phyloP scores from a whole-genome alignment of 2,113 vertebrate genomes.

The Meriones unguiculatus region DNA sequence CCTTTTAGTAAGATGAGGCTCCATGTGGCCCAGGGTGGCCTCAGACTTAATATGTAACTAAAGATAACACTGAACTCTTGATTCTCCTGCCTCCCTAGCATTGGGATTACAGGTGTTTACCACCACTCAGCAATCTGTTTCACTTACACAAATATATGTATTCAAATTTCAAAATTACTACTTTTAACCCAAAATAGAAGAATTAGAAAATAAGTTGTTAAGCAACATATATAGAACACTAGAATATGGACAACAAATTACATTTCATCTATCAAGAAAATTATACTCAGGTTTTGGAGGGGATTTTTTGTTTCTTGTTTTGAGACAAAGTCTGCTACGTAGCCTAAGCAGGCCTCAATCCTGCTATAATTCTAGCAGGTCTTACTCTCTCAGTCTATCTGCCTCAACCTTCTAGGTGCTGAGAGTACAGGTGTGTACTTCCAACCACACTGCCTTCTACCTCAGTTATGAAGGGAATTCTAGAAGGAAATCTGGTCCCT shows the following conservation, averaged over 20 bases:
- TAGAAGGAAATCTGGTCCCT: conserved; percentile 35
- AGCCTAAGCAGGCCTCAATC: neutral
- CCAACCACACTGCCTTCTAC: neutral
- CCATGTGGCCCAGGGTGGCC: neutral
- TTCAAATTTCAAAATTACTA: conserved; percentile 36
- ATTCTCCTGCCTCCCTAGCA: neutral
- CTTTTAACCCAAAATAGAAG: conserved; percentile 31
- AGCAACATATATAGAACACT: neutral
- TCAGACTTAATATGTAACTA: neutral
- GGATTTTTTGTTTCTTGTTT: neutral
- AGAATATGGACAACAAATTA: conserved; percentile 53
- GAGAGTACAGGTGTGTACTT: neutral
- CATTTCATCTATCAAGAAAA: conserved; percentile 57
- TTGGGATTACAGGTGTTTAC: neutral
- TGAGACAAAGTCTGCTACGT: neutral
- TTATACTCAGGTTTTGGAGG: neutral
- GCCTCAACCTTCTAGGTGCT: neutral
- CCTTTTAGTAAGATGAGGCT: neutral
- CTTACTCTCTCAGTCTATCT: neutral
- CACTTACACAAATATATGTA: conserved; percentile 3
- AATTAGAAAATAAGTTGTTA: neutral
- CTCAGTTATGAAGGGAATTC: conserved; percentile 33
- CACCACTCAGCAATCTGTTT: neutral
- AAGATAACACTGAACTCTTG: neutral
- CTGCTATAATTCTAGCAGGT: neutral